A percentile compares a stretch with the other conserved stretches of the same genome.
Conservation (phyloP, 2,888 invertebrate genomes). For the Quadroppia sp. region DNA sequence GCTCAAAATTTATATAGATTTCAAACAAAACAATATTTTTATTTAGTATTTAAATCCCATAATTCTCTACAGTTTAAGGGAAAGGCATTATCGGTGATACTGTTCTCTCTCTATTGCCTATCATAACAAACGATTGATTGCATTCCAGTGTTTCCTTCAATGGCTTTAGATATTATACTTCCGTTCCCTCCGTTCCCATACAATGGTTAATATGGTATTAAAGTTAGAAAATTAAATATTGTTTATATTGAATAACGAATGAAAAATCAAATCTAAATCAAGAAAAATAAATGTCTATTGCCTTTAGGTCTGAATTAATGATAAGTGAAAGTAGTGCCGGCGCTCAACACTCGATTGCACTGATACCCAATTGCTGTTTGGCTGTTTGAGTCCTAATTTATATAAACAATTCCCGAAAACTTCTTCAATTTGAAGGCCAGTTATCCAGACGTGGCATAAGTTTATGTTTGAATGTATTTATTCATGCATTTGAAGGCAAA, state of each 20-base stretch:
- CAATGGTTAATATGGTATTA: background rate
- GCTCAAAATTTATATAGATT: no score
- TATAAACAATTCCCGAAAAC: background rate
- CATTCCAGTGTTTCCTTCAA: conserved; percentile 11
- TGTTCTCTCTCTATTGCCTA: background rate
- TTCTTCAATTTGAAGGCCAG: background rate
- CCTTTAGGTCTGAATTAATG: no score
- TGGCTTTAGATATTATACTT: background rate
- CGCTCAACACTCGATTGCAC: background rate
- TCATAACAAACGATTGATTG: conserved; percentile 25
- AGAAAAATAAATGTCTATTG: conserved; percentile 1
- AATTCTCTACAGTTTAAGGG: background rate
- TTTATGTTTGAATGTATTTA: background rate
- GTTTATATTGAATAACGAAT: conserved; percentile 3
- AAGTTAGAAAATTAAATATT: background rate
- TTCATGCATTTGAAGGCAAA: background rate
- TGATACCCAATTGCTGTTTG: background rate
- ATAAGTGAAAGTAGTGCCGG: background rate
- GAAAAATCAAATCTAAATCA: background rate
- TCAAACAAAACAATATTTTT: background rate
- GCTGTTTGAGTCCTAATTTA: background rate
- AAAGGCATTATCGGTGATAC: background rate
- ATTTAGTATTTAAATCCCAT: background rate
- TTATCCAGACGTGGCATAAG: background rate
- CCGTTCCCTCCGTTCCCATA: background rate